Evolutionary conservation across 2,797 vertebrate species (phyloP).

Genomic region (Crocidura indochinensis): DNA sequence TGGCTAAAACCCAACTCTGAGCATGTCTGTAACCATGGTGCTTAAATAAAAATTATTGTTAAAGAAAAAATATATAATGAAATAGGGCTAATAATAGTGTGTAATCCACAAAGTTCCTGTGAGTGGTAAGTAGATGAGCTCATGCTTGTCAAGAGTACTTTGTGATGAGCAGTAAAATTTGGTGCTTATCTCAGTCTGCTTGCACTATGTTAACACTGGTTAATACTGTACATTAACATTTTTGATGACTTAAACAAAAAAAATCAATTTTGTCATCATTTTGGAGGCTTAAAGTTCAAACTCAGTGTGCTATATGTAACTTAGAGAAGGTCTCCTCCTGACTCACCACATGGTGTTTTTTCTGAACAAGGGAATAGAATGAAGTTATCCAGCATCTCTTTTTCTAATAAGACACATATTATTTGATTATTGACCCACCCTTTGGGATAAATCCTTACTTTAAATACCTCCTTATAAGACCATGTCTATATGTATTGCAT

Average conservation of each 20-base stretch:
- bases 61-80: neutral
- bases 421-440: neutral
- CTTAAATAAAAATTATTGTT: no score
- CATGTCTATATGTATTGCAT: neutral
- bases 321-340: neutral
- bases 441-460: neutral
- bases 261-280: neutral
- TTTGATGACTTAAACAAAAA: neutral
- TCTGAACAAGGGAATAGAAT: neutral
- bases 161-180: neutral
- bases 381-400: neutral
- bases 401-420: neutral
- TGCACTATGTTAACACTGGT: neutral
- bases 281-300: neutral
- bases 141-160: slow-evolving; percentile 18
- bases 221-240: neutral
- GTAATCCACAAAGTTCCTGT: neutral
- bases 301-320: neutral
- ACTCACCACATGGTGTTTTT: neutral
- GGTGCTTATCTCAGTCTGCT: slow-evolving; percentile 2
- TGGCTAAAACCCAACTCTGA: no score
- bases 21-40: no score
- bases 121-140: slow-evolving; percentile 54
- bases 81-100: neutral
- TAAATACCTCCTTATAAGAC: neutral